These are phyloP conservation scores for Troilus luridus DNA, from an alignment of 2,888 invertebrate genomes.

Conservation along the genomic window DNA sequence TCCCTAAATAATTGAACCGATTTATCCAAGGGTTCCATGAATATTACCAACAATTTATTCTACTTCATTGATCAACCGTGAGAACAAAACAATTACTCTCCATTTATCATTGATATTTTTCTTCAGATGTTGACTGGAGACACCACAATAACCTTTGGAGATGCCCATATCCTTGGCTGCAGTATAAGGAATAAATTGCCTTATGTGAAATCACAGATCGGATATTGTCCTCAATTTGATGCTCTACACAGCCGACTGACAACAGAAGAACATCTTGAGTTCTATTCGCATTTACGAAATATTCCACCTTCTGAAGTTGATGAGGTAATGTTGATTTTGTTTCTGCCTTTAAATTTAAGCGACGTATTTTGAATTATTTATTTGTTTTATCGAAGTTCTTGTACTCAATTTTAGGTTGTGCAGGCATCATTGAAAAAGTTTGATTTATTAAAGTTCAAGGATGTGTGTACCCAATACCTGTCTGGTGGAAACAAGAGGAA, in stretches of 20 bases:
- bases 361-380: neutral
- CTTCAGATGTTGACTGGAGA: conserved; percentile 85
- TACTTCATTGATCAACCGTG: neutral
- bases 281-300: conserved; percentile 82
- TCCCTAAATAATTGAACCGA: neutral
- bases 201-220: conserved; percentile 69
- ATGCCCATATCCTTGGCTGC: conserved; percentile 75
- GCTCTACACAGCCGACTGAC: conserved; percentile 80
- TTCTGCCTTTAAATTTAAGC: neutral
- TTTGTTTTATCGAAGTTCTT: neutral
- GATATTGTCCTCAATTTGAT: conserved; percentile 85
- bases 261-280: conserved; percentile 80
- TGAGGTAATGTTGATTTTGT: neutral
- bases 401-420: conserved; percentile 55
- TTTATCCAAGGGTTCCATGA: neutral
- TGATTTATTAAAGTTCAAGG: conserved; percentile 60
- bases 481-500: conserved; percentile 81
- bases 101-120: neutral
- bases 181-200: conserved; percentile 63
- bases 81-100: neutral
- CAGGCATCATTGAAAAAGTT: conserved; percentile 58
- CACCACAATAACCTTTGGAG: conserved; percentile 78
- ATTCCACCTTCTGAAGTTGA: conserved; percentile 68
- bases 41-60: neutral
- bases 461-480: conserved; percentile 59